A percentile compares a stretch with the other conserved stretches of the same genome.
Evolutionary conservation across 2,113 vertebrate species (phyloP).

Genomic region (Gymnocephalus cernua): DNA sequence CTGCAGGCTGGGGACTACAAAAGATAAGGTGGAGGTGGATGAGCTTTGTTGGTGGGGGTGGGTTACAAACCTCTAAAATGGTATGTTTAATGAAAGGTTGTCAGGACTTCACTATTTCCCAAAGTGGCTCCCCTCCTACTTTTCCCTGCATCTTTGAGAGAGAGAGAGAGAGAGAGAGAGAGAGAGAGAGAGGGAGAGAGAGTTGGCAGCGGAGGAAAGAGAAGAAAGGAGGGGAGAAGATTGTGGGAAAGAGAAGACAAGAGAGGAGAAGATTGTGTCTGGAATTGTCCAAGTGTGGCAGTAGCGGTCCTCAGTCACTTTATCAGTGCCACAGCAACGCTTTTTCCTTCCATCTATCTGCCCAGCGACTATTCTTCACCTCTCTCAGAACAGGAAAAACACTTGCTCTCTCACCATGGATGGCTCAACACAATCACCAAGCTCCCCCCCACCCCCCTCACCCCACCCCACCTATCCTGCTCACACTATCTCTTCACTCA

Average conservation of each 20-base stretch:
- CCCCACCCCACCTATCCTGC: constrained; percentile 34
- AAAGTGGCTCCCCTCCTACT: constrained; percentile 70
- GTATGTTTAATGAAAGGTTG: constrained; percentile 80
- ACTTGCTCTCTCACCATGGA: constrained; percentile 66
- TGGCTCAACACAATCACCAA: constrained; percentile 70
- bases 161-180: no score
- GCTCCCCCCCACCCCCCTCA: neutral
- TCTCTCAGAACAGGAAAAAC: constrained; percentile 67
- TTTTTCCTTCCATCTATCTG: constrained; percentile 76
- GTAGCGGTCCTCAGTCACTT: constrained; percentile 81
- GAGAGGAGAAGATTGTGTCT: constrained; percentile 73
- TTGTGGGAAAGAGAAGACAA: constrained; percentile 74
- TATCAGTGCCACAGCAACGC: constrained; percentile 80
- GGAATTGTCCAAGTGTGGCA: constrained; percentile 80
- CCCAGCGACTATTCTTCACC: constrained; percentile 67
- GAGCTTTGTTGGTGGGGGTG: constrained; percentile 2
- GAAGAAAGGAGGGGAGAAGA: constrained; percentile 74
- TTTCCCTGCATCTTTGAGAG: constrained; percentile 67
- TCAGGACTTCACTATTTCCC: constrained; percentile 67
- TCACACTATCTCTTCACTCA: constrained; percentile 66
- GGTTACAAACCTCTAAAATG: constrained; percentile 79
- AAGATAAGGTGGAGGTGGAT: constrained; percentile 54
- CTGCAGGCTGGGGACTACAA: constrained; percentile 32
- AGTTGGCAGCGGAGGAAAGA: constrained; percentile 73
- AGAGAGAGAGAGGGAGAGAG: no score